These are phyloP conservation scores for Zaprionus camerounensis DNA, from an alignment of 1,140 invertebrate genomes.

Conservation along the genomic window DNA sequence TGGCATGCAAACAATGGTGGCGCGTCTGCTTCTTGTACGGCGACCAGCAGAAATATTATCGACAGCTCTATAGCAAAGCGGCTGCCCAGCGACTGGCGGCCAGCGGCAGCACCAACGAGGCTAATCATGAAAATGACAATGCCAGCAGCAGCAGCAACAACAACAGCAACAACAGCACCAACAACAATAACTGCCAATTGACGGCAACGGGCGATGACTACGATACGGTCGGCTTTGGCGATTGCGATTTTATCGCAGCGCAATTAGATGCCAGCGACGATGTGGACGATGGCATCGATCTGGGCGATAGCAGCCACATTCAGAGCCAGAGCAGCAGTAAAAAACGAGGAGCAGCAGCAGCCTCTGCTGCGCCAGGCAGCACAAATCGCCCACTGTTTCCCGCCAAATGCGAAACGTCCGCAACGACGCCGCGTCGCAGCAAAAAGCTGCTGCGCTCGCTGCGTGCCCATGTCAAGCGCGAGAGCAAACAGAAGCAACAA, in stretches of 20 bases:
- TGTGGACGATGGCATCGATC: slow-evolving; percentile 77
- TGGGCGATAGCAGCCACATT: slow-evolving; percentile 56
- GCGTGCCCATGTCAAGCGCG: slow-evolving; percentile 62
- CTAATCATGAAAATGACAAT: slow-evolving; percentile 70
- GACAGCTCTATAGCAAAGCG: slow-evolving; percentile 90
- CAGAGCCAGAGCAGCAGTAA: slow-evolving; percentile 9
- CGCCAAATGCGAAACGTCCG: slow-evolving; percentile 51
- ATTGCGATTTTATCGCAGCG: slow-evolving; percentile 80
- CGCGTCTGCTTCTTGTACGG: slow-evolving; percentile 94
- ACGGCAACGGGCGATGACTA: slow-evolving; percentile 60
- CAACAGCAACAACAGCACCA: slow-evolving; percentile 10
- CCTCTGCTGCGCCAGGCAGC: not conserved
- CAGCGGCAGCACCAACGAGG: slow-evolving; percentile 56
- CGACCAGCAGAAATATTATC: slow-evolving; percentile 92
- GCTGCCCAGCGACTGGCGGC: slow-evolving; percentile 84
- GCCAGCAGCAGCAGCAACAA: slow-evolving; percentile 34
- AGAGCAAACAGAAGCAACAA: slow-evolving; percentile 32
- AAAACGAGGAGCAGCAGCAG: slow-evolving; percentile 5
- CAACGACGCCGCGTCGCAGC: slow-evolving; percentile 58
- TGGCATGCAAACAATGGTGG: slow-evolving; percentile 95
- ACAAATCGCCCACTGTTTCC: slow-evolving; percentile 69
- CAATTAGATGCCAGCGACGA: slow-evolving; percentile 82
- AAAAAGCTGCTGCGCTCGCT: slow-evolving; percentile 78
- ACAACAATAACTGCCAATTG: slow-evolving; percentile 58
- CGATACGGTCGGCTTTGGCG: slow-evolving; percentile 66